phyloP scores from a whole-genome alignment of 2,797 vertebrate species.

The Anguilla marmorata region DNA sequence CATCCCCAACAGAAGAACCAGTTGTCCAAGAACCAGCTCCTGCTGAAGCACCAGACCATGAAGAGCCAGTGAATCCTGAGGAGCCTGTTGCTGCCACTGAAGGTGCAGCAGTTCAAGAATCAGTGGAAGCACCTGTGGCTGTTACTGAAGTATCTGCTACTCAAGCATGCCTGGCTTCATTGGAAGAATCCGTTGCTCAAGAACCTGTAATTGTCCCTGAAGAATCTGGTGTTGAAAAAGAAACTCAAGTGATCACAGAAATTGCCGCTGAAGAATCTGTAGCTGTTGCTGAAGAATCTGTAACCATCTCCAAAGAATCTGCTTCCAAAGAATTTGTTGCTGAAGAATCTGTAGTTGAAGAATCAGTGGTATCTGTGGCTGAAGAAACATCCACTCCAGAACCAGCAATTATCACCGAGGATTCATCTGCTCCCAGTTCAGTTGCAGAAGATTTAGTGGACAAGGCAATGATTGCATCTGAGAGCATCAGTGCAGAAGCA shows the following conservation, averaged over 20 bases:
- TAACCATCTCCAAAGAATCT: neutral
- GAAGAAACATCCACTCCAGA: constrained; percentile 34
- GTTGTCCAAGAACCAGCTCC: neutral
- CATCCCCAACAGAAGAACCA: neutral
- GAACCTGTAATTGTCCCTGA: constrained; percentile 19
- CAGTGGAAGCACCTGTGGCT: neutral
- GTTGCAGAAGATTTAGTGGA: constrained; percentile 32
- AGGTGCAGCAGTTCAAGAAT: neutral
- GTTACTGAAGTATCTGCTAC: neutral
- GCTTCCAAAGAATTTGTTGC: neutral
- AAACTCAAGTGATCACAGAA: neutral
- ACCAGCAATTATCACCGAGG: constrained; percentile 35
- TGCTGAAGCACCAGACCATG: neutral
- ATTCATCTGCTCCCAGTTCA: neutral
- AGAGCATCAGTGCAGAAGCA: neutral
- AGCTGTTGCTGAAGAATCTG: constrained; percentile 35
- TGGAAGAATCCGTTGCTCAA: neutral
- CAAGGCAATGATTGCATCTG: constrained; percentile 19
- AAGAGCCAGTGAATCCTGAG: neutral
- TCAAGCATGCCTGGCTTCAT: neutral
- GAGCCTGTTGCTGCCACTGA: neutral
- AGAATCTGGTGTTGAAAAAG: neutral
- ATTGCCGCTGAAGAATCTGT: neutral
- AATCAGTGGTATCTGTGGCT: constrained; percentile 9
- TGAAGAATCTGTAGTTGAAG: constrained; percentile 29